Evolutionary conservation across 2,113 vertebrate species (phyloP), one percentile per base, ranked within the genome.

Genomic region (Sapajus apella): DNA sequence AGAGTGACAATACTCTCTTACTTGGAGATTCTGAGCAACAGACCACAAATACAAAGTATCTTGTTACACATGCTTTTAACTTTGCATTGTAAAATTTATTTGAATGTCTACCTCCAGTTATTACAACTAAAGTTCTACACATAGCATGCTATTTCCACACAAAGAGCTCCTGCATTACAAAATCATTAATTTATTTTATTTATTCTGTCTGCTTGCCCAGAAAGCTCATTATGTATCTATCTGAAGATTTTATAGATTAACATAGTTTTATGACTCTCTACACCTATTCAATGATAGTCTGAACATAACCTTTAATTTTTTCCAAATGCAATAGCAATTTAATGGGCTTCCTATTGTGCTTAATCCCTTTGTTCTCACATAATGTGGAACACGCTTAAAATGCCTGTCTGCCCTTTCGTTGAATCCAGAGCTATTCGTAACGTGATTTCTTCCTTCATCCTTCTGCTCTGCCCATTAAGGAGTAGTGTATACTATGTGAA

Each of bases 241-340:
- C 35, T 84, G 47, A 94, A 79, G 75, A 95, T 93, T 97, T 89
- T 87, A 89, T 45, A 93, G 75, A 97, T 96, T 93, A 97, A 40
- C 43, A 72, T 82, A 93, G 43, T 87, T 96, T 97, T 95, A 80
- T 87, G 82, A 82, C 84, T 94, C 70, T 97, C 25, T 82, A 6
- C 68, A 25, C 85, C 70, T 98, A 77, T 93, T 97, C 56, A 61
- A 40, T 90, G 93, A 80, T 87, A 43, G 25, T 68, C 50, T 96
- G 87, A 95, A 87, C 25, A 89, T 92, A 93, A 92, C 86, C 80
- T 97, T 93, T 97, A 84, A 93, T 97, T 97, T 95, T 56, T 90
- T 90, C 79, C 95, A 94, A 96, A 84, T 76, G 70, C 73, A 94
- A 87, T 91, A 66, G 77, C 47, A 75, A 61, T 91, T 93, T 96